phyloP scores from a whole-genome alignment of 2,888 invertebrate species.

The Thumatha senex region DNA sequence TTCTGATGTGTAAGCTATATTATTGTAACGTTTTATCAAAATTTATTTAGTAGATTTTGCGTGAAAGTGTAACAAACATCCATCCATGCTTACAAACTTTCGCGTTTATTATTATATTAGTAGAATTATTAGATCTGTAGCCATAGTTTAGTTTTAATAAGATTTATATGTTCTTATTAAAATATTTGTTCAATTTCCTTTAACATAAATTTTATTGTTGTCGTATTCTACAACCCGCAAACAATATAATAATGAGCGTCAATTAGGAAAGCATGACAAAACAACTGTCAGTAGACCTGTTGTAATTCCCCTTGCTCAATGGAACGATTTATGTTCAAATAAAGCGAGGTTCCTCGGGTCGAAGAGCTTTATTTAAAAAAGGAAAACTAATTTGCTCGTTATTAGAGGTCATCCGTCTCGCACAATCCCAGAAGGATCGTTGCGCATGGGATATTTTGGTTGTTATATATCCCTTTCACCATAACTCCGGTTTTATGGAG shows the following conservation, averaged over 20 bases:
- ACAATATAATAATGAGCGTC: conserved; percentile 6
- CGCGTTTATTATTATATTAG: too few species aligned
- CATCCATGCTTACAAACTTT: too few species aligned
- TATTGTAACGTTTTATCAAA: too few species aligned
- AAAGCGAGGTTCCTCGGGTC: conserved; percentile 13
- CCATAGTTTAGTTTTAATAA: too few species aligned
- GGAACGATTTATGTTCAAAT: conserved; percentile 21
- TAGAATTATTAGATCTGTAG: too few species aligned
- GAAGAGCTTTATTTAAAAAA: conserved; percentile 32
- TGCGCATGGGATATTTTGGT: conserved; percentile 35
- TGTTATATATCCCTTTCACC: conserved; percentile 24
- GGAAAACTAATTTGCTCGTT: conserved; percentile 45
- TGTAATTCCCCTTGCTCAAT: conserved; percentile 6
- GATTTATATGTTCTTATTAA: too few species aligned
- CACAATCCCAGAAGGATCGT: conserved; percentile 29
- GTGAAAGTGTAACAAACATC: too few species aligned
- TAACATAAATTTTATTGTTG: background rate
- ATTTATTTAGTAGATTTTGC: too few species aligned
- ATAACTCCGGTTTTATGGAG: too few species aligned
- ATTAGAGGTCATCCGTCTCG: conserved; percentile 32
- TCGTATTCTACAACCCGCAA: background rate
- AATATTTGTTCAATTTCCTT: background rate
- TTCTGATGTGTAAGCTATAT: too few species aligned
- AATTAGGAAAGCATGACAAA: conserved; percentile 34
- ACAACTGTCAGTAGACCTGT: conserved; percentile 41